Percentiles rank a stretch among this genome's conserved stretches.
Evolutionary conservation across 1,140 invertebrate species (phyloP).

Genomic region (Uloborus diversus): DNA sequence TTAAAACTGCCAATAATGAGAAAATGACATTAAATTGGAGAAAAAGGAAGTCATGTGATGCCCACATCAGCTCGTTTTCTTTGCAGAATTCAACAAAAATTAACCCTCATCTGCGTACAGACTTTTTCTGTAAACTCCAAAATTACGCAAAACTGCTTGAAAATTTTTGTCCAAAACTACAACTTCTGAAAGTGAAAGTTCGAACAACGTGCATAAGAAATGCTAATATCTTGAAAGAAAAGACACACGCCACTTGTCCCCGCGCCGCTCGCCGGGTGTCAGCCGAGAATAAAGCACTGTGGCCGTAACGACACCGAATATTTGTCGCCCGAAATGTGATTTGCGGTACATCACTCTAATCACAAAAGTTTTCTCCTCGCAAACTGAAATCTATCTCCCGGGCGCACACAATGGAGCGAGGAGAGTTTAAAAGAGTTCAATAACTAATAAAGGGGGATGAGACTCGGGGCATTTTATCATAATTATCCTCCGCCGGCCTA

Average conservation of each 20-base stretch:
- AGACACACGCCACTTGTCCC: not conserved
- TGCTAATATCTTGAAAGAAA: too few relatives aligned
- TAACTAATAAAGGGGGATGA: constrained; percentile 33
- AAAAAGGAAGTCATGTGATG: too few relatives aligned
- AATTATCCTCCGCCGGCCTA: constrained; percentile 32
- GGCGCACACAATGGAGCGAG: not conserved
- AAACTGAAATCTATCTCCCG: constrained; percentile 42
- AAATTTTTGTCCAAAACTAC: too few relatives aligned
- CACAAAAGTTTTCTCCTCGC: constrained; percentile 48
- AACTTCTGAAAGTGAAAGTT: too few relatives aligned
- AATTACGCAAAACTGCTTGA: too few relatives aligned
- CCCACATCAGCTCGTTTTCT: too few relatives aligned
- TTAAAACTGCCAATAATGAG: too few relatives aligned
- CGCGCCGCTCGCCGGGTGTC: not conserved
- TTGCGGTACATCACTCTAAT: constrained; percentile 43
- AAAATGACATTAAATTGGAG: too few relatives aligned
- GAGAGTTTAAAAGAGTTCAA: constrained; percentile 32
- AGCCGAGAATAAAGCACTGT: constrained; percentile 23
- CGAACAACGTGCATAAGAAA: too few relatives aligned
- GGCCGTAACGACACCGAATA: constrained; percentile 23
- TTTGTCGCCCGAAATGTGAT: constrained; percentile 48
- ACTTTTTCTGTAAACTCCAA: too few relatives aligned
- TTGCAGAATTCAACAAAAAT: too few relatives aligned
- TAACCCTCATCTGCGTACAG: too few relatives aligned
- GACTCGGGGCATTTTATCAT: constrained; percentile 35